Base-by-base conservation (phyloP, 2,113 vertebrate species). In the Gulo gulo region DNA sequence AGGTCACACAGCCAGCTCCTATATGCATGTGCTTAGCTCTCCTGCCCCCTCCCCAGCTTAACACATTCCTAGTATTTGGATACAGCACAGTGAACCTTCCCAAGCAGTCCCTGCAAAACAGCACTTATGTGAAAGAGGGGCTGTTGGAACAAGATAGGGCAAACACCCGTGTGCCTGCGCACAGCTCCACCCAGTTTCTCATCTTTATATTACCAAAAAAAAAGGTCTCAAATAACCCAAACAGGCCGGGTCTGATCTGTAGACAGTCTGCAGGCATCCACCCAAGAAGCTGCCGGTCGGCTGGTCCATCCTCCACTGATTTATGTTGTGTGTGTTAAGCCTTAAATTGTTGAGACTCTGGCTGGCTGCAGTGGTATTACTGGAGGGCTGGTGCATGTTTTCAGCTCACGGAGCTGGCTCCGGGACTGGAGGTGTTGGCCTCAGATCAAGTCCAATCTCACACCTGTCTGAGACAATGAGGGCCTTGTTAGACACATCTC, bases 391-490 rank as follows among this genome's bases (percentile, higher is more conserved):
- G 79, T 95, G 98, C 97, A 93, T 98, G 99, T 98, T 98, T 98
- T 98, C 98, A 94, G 98, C 98, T 98, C 97, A 7, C 97, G 80
- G 98, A 97, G 98, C 98, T 99, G 99, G 99, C 98, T 98, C 98
- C 84, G 97, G 97, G 94, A 97, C 98, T 95, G 95, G 97, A 95
- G 61, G 82, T 97, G 96, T 92, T 99, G 99, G 99, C 99, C 3
- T 96, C 3, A 26, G 34, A 80, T 97, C 99, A 98, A 97, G 91
- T 98, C 98, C 98, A 98, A 98, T 99, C 99, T 99, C 99, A 99
- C 99, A 99, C 99, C 99, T 99, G 99, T 97, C 99, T 97, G 98
- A 99, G 98, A 99, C 99, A 99, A 99, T 99, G 99, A 98, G 97
- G 84, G 98, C 99, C 99, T 99, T 99, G 99, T 99, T 99, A 98